A percentile compares a stretch with the other conserved stretches of the same genome.
These are phyloP conservation scores for Drosophila nr. perissopoda DNA, from an alignment of 2,888 invertebrate genomes.

Conservation along the genomic window DNA sequence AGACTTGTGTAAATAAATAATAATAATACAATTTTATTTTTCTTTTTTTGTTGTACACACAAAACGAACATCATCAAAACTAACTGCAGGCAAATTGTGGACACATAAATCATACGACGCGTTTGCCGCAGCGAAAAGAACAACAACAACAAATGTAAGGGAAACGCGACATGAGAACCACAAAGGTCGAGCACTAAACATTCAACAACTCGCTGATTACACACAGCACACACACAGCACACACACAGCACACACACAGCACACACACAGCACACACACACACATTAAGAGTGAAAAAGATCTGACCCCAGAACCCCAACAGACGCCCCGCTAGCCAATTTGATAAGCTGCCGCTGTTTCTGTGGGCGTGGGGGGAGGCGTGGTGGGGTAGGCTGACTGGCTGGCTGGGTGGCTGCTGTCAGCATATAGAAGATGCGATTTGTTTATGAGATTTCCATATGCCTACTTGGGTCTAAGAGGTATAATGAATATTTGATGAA, in stretches of 20 bases:
- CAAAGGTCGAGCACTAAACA: constrained; percentile 49
- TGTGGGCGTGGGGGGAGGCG: not conserved
- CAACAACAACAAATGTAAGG: constrained; percentile 2
- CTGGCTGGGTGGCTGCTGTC: constrained; percentile 19
- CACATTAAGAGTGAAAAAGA: constrained; percentile 52
- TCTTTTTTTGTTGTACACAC: not conserved
- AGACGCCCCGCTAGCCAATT: constrained; percentile 31
- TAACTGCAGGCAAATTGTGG: constrained; percentile 67
- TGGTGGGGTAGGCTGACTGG: not conserved
- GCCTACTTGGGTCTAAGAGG: constrained; percentile 23
- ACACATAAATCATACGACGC: constrained; percentile 66
- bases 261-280: constrained; percentile 17
- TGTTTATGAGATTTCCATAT: constrained; percentile 61
- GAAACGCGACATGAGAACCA: constrained; percentile 27
- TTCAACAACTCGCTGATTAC: constrained; percentile 55
- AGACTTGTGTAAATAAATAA: constrained; percentile 62
- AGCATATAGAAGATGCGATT: constrained; percentile 40
- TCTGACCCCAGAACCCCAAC: constrained; percentile 30
- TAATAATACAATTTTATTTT: constrained; percentile 40
- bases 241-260: constrained; percentile 5
- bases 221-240: constrained; percentile 9
- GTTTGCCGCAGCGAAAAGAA: constrained; percentile 36
- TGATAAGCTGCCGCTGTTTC: constrained; percentile 40
- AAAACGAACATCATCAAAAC: constrained; percentile 55
- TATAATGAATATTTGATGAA: constrained; percentile 53